Percentiles rank a stretch among this genome's conserved stretches.
These are phyloP conservation scores for Acromyrmex echinatior DNA, from an alignment of 1,140 invertebrate genomes.

Conservation along the genomic window DNA sequence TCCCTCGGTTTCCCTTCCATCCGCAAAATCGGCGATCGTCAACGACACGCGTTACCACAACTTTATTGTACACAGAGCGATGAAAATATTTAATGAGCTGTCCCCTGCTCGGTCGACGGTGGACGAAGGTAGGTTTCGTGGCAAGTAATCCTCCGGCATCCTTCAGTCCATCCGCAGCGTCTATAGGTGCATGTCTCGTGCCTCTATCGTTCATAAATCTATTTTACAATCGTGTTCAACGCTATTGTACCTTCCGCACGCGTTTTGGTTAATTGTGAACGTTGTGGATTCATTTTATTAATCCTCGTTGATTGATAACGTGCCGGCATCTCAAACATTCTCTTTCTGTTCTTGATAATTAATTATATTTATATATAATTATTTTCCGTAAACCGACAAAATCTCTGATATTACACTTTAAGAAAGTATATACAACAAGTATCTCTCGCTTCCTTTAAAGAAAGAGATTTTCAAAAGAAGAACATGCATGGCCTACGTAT, in stretches of 20 bases:
- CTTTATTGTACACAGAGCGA: background rate
- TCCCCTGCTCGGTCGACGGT: slow-evolving; percentile 6
- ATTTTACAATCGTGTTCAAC: background rate
- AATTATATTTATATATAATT: background rate
- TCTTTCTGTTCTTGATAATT: background rate
- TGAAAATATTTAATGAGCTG: slow-evolving; percentile 57
- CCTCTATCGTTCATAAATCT: slow-evolving; percentile 1
- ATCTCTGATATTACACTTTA: background rate
- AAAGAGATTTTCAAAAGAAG: background rate
- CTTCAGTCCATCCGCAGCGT: slow-evolving; percentile 33
- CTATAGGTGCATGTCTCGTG: slow-evolving; percentile 34
- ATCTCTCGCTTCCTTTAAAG: background rate
- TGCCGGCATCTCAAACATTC: background rate
- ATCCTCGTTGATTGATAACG: background rate
- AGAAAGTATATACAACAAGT: background rate
- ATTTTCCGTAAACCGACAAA: background rate
- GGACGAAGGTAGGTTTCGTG: slow-evolving; percentile 16
- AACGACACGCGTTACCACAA: background rate
- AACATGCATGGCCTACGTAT: background rate
- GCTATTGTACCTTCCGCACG: background rate
- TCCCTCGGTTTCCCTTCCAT: slow-evolving; percentile 52
- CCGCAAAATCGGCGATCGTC: slow-evolving; percentile 28
- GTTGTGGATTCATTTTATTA: background rate
- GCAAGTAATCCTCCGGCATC: slow-evolving; percentile 28
- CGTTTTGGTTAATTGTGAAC: background rate